Evolutionary conservation across 2,113 vertebrate genomes (phyloP).

Genomic region (Clarias magur): DNA sequence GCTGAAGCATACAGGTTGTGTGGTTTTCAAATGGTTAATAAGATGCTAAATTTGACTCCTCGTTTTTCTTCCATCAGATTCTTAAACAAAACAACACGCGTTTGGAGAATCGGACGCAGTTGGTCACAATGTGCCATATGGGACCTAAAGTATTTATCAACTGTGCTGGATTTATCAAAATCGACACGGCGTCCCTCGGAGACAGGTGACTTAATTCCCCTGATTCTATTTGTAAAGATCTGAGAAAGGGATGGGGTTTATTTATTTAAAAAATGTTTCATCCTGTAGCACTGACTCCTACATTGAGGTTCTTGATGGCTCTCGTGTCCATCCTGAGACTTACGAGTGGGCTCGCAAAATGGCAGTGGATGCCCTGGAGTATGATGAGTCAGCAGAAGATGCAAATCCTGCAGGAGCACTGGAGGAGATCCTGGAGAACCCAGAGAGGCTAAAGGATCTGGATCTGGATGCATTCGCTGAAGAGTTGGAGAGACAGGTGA

Average conservation of each 20-base stretch:
- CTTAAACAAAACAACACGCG: conserved; percentile 98
- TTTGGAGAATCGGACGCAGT: conserved; percentile 94
- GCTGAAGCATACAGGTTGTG: not conserved
- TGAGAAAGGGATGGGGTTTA: not conserved
- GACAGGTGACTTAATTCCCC: conserved; percentile 79
- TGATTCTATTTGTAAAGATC: not conserved
- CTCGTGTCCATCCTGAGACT: conserved; percentile 95
- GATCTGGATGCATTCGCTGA: conserved; percentile 97
- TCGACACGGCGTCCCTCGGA: conserved; percentile 93
- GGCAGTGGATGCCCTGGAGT: conserved; percentile 96
- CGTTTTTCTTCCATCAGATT: conserved; percentile 74
- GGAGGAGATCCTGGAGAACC: conserved; percentile 97
- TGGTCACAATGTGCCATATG: conserved; percentile 99
- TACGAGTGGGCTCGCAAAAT: conserved; percentile 99
- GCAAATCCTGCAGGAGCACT: conserved; percentile 96
- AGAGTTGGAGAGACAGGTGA: conserved; percentile 96
- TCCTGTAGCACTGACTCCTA: conserved; percentile 92
- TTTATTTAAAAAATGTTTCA: conserved; percentile 10
- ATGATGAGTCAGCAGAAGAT: conserved; percentile 96
- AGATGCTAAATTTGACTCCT: not conserved
- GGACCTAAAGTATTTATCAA: conserved; percentile 99
- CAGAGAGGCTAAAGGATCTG: conserved; percentile 93
- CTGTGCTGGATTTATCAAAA: conserved; percentile 98
- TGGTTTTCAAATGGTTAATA: not conserved
- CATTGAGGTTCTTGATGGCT: conserved; percentile 96